Percentiles rank a stretch among this genome's conserved stretches.
Evolutionary conservation across 2,888 invertebrate genomes (phyloP).

Genomic region (Xylophagus ater): DNA sequence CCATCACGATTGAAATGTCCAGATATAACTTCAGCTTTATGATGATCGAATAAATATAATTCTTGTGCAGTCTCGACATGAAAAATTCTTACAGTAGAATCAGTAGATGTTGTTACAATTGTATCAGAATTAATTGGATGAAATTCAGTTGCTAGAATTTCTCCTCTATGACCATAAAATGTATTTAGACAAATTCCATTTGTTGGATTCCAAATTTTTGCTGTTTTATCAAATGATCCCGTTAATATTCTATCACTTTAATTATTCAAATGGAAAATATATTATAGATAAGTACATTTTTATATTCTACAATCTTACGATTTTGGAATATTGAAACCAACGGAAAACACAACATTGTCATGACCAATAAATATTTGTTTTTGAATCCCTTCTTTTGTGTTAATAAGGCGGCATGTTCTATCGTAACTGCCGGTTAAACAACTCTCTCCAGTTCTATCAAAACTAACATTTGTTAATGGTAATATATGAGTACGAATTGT

Average conservation of each 20-base stretch:
- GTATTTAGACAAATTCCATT: slow-evolving; percentile 56
- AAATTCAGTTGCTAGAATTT: slow-evolving; percentile 61
- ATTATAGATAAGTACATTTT: background rate
- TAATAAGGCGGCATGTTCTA: slow-evolving; percentile 71
- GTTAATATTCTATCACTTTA: slow-evolving; percentile 61
- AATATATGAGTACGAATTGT: slow-evolving; percentile 55
- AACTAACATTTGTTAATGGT: slow-evolving; percentile 60
- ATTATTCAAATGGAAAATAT: slow-evolving; percentile 9
- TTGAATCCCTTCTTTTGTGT: slow-evolving; percentile 57
- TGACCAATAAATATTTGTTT: slow-evolving; percentile 60
- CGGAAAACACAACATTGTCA: slow-evolving; percentile 70
- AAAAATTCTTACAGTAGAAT: slow-evolving; percentile 60
- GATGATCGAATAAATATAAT: slow-evolving; percentile 49
- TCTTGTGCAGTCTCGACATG: slow-evolving; percentile 56
- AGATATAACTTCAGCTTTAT: slow-evolving; percentile 65
- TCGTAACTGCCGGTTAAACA: slow-evolving; percentile 77
- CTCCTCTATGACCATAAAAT: slow-evolving; percentile 63
- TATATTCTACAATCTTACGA: slow-evolving; percentile 45
- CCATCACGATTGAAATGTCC: slow-evolving; percentile 60
- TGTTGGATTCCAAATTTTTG: slow-evolving; percentile 59
- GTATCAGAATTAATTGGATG: slow-evolving; percentile 49
- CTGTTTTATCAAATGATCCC: slow-evolving; percentile 71
- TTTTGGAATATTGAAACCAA: slow-evolving; percentile 62
- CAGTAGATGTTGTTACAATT: slow-evolving; percentile 67
- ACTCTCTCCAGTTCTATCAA: slow-evolving; percentile 58